These are phyloP conservation scores for Epirrita christyi DNA, from an alignment of 2,888 invertebrate genomes.

Conservation along the genomic window DNA sequence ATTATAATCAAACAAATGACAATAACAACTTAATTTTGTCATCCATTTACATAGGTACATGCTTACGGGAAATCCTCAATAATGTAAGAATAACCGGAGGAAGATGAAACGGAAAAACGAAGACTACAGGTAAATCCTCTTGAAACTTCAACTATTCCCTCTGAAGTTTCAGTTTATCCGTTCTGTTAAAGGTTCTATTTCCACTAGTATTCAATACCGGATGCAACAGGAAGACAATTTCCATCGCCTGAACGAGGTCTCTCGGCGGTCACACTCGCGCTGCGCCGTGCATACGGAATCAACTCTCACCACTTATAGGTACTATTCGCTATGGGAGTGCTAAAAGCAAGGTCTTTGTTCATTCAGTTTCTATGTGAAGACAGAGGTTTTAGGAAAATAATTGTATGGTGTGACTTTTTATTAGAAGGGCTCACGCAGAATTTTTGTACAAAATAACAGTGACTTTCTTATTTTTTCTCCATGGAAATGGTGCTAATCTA, in stretches of 20 bases:
- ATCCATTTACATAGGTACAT: no score
- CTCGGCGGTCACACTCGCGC: slow-evolving; percentile 20
- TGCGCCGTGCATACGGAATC: slow-evolving; percentile 32
- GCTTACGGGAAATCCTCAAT: no score
- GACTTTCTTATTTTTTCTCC: no score
- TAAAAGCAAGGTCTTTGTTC: slow-evolving; percentile 31
- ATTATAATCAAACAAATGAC: no score
- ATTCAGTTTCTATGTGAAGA: slow-evolving; percentile 2
- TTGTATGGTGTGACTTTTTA: background rate
- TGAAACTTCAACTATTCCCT: background rate
- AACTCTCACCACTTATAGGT: slow-evolving; percentile 47
- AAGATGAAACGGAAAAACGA: no score
- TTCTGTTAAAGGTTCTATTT: slow-evolving; percentile 3
- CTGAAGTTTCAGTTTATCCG: background rate
- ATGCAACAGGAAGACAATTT: slow-evolving; percentile 42
- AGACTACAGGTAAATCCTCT: no score
- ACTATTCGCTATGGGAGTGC: slow-evolving; percentile 39
- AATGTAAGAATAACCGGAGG: no score
- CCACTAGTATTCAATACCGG: slow-evolving; percentile 24
- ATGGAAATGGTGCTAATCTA: no score
- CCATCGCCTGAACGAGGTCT: slow-evolving; percentile 36
- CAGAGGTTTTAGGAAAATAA: no score
- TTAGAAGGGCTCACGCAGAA: background rate
- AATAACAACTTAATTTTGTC: no score
- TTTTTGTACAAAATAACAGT: no score